These are phyloP conservation scores for Urechis unicinctus DNA, from an alignment of 2,888 invertebrate genomes.

Conservation along the genomic window DNA sequence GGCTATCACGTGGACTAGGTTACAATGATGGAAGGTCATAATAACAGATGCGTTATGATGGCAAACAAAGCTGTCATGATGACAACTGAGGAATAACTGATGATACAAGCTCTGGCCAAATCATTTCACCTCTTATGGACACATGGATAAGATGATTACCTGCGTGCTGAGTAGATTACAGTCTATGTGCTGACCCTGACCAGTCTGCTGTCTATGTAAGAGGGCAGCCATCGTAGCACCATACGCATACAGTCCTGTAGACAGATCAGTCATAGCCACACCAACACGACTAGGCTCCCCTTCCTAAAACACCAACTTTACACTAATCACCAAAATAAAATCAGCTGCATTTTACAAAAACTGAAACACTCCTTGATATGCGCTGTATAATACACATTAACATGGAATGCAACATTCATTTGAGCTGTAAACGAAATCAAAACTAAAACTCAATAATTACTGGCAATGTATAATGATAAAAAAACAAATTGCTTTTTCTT, in stretches of 20 bases:
- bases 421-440: too few species aligned
- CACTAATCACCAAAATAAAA: background rate
- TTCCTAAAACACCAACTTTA: slow-evolving; percentile 35
- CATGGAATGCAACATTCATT: background rate
- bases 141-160: too few species aligned
- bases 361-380: too few species aligned
- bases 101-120: background rate
- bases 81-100: background rate
- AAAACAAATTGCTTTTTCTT: too few species aligned
- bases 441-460: too few species aligned
- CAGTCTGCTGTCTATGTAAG: slow-evolving; percentile 68
- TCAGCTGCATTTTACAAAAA: background rate
- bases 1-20: too few species aligned
- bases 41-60: too few species aligned
- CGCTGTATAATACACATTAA: background rate
- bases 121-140: too few species aligned
- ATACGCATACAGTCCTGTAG: slow-evolving; percentile 93
- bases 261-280: slow-evolving; percentile 85
- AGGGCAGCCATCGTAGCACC: slow-evolving; percentile 90
- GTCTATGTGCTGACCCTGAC: slow-evolving; percentile 84
- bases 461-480: too few species aligned
- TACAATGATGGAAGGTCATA: too few species aligned
- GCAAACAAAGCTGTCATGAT: too few species aligned
- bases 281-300: slow-evolving; percentile 87
- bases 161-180: slow-evolving; percentile 91